phyloP scores from a whole-genome alignment of 2,113 vertebrate genomes.

The Xenopus borealis region DNA sequence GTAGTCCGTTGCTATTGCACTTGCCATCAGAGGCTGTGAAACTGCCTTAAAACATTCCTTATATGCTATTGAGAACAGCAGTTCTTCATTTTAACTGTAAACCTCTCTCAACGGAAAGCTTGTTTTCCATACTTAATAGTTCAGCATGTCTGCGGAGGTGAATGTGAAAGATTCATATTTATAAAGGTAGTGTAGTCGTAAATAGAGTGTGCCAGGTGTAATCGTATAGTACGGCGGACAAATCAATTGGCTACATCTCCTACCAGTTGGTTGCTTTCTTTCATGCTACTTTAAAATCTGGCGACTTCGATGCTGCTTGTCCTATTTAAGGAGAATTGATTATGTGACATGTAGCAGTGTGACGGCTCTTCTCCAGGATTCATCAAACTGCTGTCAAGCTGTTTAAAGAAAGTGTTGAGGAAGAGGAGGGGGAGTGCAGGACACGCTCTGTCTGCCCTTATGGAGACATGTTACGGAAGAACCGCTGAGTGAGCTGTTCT shows the following conservation, averaged over 20 bases:
- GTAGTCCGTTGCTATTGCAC: too few species aligned
- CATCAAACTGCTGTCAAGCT: constrained; percentile 24
- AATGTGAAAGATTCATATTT: too few species aligned
- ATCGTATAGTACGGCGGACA: neutral
- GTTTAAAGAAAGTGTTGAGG: constrained; percentile 24
- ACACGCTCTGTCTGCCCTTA: constrained; percentile 25
- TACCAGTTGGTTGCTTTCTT: constrained; percentile 2
- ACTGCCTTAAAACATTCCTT: too few species aligned
- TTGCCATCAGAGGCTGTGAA: too few species aligned
- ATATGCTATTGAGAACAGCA: too few species aligned
- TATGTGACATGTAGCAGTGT: constrained; percentile 31
- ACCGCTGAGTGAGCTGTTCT: constrained; percentile 27
- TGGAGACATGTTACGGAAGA: constrained; percentile 22
- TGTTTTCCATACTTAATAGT: too few species aligned
- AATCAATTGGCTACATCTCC: neutral
- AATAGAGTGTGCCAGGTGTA: too few species aligned
- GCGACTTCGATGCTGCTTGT: constrained; percentile 21
- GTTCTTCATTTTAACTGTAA: too few species aligned
- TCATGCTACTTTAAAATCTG: neutral
- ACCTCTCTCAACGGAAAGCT: too few species aligned
- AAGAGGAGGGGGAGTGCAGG: constrained; percentile 1
- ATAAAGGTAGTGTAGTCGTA: too few species aligned
- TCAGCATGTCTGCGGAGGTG: too few species aligned
- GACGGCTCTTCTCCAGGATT: constrained; percentile 34
- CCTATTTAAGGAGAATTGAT: constrained; percentile 42